Evolutionary conservation across 2,797 vertebrate species (phyloP), one percentile per base, ranked within the genome.

Genomic region (Neosilurus hyrtlii): DNA sequence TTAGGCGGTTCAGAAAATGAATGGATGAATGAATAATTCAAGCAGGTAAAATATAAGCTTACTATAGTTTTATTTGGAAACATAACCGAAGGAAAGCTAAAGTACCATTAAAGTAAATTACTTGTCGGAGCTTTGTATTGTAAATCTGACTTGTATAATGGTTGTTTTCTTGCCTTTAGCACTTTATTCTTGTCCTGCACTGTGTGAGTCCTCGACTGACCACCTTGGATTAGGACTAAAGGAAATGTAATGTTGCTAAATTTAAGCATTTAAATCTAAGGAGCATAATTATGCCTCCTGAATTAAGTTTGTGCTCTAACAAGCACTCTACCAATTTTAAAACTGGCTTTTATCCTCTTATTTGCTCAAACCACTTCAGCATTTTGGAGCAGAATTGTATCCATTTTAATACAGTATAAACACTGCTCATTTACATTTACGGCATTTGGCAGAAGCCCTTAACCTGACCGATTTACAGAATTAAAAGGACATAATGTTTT

Each of bases 161-260:
- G 22, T 26, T 77, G 37, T 77, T 77, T 26, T 24, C 57, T 77
- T 49, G 59, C 62, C 22, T 51, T 78, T 26, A 63, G 76, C 43
- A 6, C 76, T 78, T 49, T 20, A 63, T 65, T 51, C n/a, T 62
- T 26, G 59, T 62, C 59, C 35, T 49, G n/a, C 37, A 11, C 61
- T 51, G 61, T 11, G 16, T 18, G 1, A 22, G 72, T 59, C 16
- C 75, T 49, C 62, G 35, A 63, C 15, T 77, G 75, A 77, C 57
- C 57, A 77, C 35, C 35, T 78, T 9, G 59, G n/a, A 51, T 78
- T 63, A 26, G 37, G n/a, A 9, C 22, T 24, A 77, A 77, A 77
- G 20, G 37, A 22, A 9, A 78, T 59, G 18, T 18, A 51, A 37
- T 63, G 75, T 26, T 78, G 22, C 59, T 49, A 63, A 51, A 59